Percentiles rank a stretch among this genome's conserved stretches.
Conservation (phyloP, 2,113 vertebrate genomes). For the Terrapene triunguis region DNA sequence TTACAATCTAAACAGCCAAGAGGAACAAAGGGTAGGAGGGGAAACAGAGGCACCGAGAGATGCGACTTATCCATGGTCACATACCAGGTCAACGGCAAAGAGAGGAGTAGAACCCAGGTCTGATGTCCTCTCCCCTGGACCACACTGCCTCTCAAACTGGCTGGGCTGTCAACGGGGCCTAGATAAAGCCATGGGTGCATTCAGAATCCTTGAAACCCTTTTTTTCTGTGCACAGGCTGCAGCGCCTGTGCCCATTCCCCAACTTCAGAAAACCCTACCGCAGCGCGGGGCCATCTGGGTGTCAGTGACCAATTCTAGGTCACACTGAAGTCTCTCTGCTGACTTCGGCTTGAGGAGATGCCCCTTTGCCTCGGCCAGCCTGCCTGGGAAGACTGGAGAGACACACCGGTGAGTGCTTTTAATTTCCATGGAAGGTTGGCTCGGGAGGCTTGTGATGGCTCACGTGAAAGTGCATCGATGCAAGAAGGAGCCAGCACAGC, state of each 20-base stretch:
- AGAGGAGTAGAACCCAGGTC: too few species aligned
- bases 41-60: neutral
- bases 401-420: neutral
- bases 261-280: neutral
- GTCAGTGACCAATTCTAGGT: neutral
- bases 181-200: neutral
- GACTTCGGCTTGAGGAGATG: neutral
- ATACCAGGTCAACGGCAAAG: too few species aligned
- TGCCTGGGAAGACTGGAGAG: rapidly evolving
- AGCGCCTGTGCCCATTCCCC: neutral
- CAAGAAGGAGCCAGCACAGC: neutral
- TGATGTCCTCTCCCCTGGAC: too few species aligned
- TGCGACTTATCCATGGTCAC: too few species aligned
- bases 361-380: neutral
- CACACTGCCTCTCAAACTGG: neutral
- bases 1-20: neutral
- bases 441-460: rapidly evolving
- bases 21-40: neutral
- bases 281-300: too few species aligned
- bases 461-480: rapidly evolving
- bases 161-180: neutral
- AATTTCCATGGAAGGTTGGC: rapidly evolving
- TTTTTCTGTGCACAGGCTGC: neutral
- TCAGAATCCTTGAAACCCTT: neutral
- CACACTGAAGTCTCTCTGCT: rapidly evolving